Evolutionary conservation across 2,797 vertebrate species (phyloP).

Genomic region (Rhinophrynus dorsalis): DNA sequence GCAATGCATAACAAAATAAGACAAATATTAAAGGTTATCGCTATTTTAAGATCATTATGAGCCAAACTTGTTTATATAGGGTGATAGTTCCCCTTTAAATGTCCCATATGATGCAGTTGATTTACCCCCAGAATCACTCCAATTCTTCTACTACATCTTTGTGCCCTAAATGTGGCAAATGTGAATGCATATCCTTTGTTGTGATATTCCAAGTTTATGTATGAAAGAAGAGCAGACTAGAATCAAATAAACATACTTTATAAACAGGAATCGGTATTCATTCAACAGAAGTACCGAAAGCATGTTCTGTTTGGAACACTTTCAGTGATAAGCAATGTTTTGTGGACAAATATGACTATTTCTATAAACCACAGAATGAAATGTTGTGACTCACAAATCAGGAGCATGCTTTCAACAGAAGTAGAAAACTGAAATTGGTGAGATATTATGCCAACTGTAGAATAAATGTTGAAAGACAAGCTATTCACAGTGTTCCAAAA

Average conservation of each 20-base stretch:
- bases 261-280: background rate
- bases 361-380: background rate
- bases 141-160: too few relatives aligned
- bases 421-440: background rate
- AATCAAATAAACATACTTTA: background rate
- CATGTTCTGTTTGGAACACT: background rate
- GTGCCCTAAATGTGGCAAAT: too few relatives aligned
- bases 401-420: background rate
- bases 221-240: background rate
- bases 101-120: too few relatives aligned
- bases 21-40: too few relatives aligned
- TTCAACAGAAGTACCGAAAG: background rate
- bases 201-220: too few relatives aligned
- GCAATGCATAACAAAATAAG: too few relatives aligned
- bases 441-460: background rate
- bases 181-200: too few relatives aligned
- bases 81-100: too few relatives aligned
- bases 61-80: too few relatives aligned
- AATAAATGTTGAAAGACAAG: too few relatives aligned
- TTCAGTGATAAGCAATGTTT: background rate
- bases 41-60: too few relatives aligned
- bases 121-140: too few relatives aligned
- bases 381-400: background rate
- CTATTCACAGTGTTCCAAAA: background rate
- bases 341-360: background rate